phyloP scores from a whole-genome alignment of 2,797 vertebrate species.

The Crocodylus rhombifer region DNA sequence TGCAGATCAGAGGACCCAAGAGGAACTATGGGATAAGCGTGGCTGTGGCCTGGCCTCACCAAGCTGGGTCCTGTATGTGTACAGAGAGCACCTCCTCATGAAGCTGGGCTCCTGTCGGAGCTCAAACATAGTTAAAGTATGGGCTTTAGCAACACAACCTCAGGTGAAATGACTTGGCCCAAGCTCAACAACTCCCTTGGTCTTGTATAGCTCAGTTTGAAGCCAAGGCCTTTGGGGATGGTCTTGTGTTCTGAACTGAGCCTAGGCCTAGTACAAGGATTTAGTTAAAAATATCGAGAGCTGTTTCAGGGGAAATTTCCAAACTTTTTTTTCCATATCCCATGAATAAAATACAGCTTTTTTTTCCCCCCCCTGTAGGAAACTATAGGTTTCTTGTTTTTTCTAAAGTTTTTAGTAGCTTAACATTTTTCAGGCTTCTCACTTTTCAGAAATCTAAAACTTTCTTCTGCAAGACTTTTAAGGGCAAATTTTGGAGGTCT shows the following conservation, averaged over 20 bases:
- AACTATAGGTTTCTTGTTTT: too few species aligned
- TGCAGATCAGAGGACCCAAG: background rate
- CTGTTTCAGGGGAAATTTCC: background rate
- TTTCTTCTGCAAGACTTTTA: background rate
- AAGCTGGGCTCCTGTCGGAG: background rate
- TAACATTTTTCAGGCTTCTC: too few species aligned
- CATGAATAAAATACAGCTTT: background rate
- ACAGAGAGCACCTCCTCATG: background rate
- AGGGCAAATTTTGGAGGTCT: background rate
- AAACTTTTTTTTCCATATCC: background rate
- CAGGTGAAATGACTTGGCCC: background rate
- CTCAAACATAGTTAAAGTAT: background rate
- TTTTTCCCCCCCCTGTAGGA: background rate
- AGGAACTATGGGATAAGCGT: background rate
- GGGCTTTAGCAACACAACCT: background rate
- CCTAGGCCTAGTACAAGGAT: background rate
- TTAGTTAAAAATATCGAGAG: background rate
- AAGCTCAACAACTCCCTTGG: background rate
- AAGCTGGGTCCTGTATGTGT: background rate
- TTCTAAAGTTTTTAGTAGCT: too few species aligned
- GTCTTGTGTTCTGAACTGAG: background rate
- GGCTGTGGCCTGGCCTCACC: background rate
- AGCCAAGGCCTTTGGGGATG: too few species aligned
- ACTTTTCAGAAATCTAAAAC: background rate
- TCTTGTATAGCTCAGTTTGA: background rate